Percentiles rank a stretch among this genome's conserved stretches.
Conservation (phyloP, 2,888 invertebrate species). For the Cephalotes varians region DNA sequence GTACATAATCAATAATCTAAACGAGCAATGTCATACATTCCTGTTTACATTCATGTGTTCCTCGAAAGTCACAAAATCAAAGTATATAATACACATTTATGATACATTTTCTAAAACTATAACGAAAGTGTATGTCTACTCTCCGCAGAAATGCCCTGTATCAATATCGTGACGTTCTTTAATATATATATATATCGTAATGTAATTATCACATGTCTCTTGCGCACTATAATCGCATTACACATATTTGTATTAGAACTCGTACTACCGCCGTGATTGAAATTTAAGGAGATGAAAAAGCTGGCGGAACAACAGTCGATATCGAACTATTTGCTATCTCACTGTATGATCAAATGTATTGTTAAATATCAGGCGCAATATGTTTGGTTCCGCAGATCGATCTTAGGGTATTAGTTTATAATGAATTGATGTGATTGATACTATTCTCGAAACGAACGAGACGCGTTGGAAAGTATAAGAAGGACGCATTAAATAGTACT, state of each 20-base stretch:
- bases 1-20: slow-evolving; percentile 28
- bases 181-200: slow-evolving; percentile 69
- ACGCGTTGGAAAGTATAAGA: slow-evolving; percentile 75
- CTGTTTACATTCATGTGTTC: slow-evolving; percentile 34
- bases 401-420: slow-evolving; percentile 61
- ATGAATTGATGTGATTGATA: slow-evolving; percentile 62
- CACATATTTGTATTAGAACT: slow-evolving; percentile 60
- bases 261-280: slow-evolving; percentile 9
- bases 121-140: slow-evolving; percentile 64
- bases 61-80: slow-evolving; percentile 24
- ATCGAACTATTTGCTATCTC: slow-evolving; percentile 52
- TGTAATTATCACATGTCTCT: slow-evolving; percentile 57
- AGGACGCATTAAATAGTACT: slow-evolving; percentile 81
- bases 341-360: slow-evolving; percentile 50
- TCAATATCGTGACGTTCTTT: slow-evolving; percentile 74
- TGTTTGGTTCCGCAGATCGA: slow-evolving; percentile 58
- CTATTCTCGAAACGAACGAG: slow-evolving; percentile 54
- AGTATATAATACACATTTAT: slow-evolving; percentile 11
- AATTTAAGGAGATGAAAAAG: slow-evolving; percentile 62
- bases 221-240: slow-evolving; percentile 42
- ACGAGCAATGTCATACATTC: slow-evolving; percentile 26
- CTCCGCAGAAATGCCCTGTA: slow-evolving; percentile 70
- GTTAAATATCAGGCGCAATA: slow-evolving; percentile 51
- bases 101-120: slow-evolving; percentile 27
- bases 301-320: slow-evolving; percentile 65